Evolutionary conservation across 2,888 invertebrate genomes (phyloP).

Genomic region (Lasioglossum lativentre): DNA sequence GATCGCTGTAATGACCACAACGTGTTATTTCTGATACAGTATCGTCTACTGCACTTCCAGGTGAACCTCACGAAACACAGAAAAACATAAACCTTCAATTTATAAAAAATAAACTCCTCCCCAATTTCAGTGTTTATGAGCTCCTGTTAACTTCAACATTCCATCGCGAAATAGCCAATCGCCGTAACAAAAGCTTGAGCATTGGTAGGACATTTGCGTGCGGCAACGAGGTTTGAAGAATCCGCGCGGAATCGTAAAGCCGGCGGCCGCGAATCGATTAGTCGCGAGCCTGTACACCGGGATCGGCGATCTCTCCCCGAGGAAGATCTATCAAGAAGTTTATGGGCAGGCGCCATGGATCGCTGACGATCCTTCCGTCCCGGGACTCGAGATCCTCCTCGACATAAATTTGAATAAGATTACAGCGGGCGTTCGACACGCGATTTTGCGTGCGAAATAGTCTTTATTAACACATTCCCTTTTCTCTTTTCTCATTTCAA

Average conservation of each 20-base stretch:
- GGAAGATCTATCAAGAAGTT: constrained; percentile 51
- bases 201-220: constrained; percentile 31
- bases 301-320: constrained; percentile 12
- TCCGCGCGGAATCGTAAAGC: constrained; percentile 30
- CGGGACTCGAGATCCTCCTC: constrained; percentile 29
- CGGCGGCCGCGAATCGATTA: constrained; percentile 51
- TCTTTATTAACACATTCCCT: neutral
- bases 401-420: constrained; percentile 63
- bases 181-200: neutral
- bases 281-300: constrained; percentile 45
- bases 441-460: constrained; percentile 11
- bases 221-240: neutral
- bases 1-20: neutral
- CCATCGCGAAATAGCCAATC: neutral
- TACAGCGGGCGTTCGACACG: constrained; percentile 17
- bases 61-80: neutral
- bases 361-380: constrained; percentile 1
- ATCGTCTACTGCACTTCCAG: neutral
- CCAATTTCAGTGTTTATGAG: too few relatives aligned
- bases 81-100: neutral
- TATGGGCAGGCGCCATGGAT: constrained; percentile 33
- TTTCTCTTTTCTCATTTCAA: neutral
- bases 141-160: neutral
- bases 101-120: too few relatives aligned
- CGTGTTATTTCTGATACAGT: neutral